Conservation (phyloP, 92 coral and sea anemone species). For the Porites cylindrica region DNA sequence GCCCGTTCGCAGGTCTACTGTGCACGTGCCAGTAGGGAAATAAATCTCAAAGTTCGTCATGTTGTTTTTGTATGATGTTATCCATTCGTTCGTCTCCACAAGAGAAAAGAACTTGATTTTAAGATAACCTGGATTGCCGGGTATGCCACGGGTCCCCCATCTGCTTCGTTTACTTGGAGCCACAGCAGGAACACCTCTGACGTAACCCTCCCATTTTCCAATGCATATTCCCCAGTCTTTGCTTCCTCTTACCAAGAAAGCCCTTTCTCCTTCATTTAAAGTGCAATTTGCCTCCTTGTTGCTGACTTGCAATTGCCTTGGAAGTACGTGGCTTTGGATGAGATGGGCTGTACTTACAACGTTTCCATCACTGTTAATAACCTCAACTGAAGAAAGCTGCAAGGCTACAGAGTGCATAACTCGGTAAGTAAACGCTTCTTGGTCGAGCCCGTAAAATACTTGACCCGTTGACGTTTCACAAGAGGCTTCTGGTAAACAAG, state of each 20-base stretch:
- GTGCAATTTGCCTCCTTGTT: constrained; percentile 12
- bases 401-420: constrained; percentile 75
- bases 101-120: background rate
- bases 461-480: background rate
- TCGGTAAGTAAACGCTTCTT: constrained; percentile 42
- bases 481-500: background rate
- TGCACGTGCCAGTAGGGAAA: too few relatives aligned
- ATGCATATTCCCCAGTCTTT: background rate
- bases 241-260: background rate
- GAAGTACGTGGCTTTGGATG: constrained; percentile 66
- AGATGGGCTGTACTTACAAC: constrained; percentile 80
- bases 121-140: background rate
- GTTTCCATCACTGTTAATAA: constrained; percentile 59
- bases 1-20: background rate
- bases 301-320: constrained; percentile 49
- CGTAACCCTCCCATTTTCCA: background rate
- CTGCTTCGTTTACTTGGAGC: too few relatives aligned
- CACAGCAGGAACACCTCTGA: background rate
- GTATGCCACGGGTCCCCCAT: background rate
- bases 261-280: constrained; percentile 52
- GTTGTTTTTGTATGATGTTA: too few relatives aligned
- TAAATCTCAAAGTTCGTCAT: too few relatives aligned
- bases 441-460: background rate
- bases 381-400: constrained; percentile 76
- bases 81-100: background rate